Base-by-base conservation (phyloP, 2,888 invertebrate genomes). In the Bombylius discolor region DNA sequence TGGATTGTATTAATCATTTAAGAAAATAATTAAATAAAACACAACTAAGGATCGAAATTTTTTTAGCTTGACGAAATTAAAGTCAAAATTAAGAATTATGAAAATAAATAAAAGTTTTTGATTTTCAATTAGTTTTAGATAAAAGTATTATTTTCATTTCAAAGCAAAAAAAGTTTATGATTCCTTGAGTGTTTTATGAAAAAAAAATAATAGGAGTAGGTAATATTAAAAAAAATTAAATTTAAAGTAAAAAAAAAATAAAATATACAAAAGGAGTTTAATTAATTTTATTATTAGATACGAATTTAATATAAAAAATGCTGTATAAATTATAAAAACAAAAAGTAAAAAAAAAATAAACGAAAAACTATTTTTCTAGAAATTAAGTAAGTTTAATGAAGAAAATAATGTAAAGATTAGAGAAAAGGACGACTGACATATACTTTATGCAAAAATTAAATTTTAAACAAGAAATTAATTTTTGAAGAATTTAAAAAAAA, bases 351-450 rank as follows among this genome's bases (percentile, higher is more conserved):
- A 7, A 42, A 42, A 1, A 42, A 4, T 7, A 42, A 42, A 42
- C 11, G 1, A 2, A 42, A 42, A 23, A 23, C 23, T 23, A 23
- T 23, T 23, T 23, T 23, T 42, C 5, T 11, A 42, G 12, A 42
- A 42, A 42, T 42, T 11, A 42, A 42, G 12, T 11, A 11, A 42
- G 11, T 42, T 11, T 11, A 42, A 42, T 11, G 7, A 42, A 11
- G 12, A 42, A 42, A 42, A 11, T 42, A 55, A 55, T 23, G 23
- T 23, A 23, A 23, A 23, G 23, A 23, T 60, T 59, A 56, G 60
- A 62, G 58, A 58, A 59, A 62, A 60, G 60, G 60, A 62, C 54
- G 61, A 61, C 59, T 57, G 57, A 54, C 51, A 9, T 39, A 4
- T 39, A 7, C 39, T 39, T 39, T 39, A 9, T 39, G 7, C 39